These are phyloP conservation scores for Tinamus major DNA, from an alignment of 2,797 vertebrate species.

Conservation along the genomic window DNA sequence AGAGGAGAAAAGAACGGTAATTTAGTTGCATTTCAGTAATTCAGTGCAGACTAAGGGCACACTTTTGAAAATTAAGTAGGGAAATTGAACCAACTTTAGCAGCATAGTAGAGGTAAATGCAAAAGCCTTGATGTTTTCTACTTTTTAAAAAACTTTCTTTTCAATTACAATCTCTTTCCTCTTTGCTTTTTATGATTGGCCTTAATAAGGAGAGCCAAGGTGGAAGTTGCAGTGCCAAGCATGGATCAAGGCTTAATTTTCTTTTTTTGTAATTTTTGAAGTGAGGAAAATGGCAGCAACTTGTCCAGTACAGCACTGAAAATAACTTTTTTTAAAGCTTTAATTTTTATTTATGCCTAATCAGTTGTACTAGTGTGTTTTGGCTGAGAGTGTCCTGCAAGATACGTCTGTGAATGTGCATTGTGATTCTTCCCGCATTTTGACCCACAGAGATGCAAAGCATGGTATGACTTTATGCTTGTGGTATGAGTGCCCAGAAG, in stretches of 20 bases:
- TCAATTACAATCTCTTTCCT: background rate
- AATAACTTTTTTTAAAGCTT: too few relatives aligned
- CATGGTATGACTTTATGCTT: constrained; percentile 17
- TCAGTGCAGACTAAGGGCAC: background rate
- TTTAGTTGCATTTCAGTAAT: background rate
- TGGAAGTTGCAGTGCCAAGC: background rate
- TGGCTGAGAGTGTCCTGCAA: background rate
- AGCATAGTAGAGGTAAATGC: background rate
- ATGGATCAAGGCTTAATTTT: background rate
- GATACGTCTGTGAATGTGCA: background rate
- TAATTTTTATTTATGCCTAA: background rate
- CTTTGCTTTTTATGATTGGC: background rate
- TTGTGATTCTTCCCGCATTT: background rate
- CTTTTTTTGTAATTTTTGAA: background rate
- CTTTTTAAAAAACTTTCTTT: background rate
- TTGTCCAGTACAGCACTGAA: background rate
- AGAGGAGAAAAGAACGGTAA: background rate
- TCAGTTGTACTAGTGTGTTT: background rate
- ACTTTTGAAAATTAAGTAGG: background rate
- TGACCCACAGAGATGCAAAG: constrained; percentile 24
- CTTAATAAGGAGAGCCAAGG: background rate
- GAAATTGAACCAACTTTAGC: background rate
- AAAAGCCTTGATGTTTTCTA: too few relatives aligned
- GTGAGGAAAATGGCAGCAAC: background rate
- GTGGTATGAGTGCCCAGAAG: constrained; percentile 20